Conservation (phyloP, 2,888 invertebrate genomes). For the Nebria salina region DNA sequence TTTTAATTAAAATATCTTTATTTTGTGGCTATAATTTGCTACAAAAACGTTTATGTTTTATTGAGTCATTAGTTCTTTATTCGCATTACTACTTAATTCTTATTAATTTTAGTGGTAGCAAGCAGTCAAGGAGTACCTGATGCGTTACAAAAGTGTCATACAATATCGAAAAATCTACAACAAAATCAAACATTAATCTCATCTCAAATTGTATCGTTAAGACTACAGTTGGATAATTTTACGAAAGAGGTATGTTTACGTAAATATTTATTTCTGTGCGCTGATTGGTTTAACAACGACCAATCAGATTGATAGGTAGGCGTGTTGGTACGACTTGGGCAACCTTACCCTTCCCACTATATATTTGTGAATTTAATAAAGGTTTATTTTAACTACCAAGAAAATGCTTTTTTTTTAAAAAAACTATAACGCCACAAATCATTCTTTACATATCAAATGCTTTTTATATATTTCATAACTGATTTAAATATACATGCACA, state of each 20-base stretch:
- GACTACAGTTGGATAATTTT: conserved; percentile 67
- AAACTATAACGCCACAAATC: no score
- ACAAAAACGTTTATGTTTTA: no score
- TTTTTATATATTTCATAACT: no score
- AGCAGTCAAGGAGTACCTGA: conserved; percentile 76
- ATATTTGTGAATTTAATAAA: no score
- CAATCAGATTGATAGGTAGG: background rate
- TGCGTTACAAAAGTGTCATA: conserved; percentile 76
- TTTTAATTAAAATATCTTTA: no score
- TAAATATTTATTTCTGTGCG: background rate
- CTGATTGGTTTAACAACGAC: background rate
- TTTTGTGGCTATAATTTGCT: no score
- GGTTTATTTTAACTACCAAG: no score
- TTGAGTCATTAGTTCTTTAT: no score
- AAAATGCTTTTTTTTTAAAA: no score
- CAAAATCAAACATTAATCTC: conserved; percentile 74
- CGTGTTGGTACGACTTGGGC: background rate
- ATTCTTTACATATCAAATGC: no score
- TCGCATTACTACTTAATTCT: no score
- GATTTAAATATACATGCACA: no score
- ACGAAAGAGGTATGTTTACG: conserved; percentile 36
- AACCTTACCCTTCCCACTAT: background rate
- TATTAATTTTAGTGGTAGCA: conserved; percentile 67
- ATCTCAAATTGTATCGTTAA: conserved; percentile 67
- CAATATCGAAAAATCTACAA: conserved; percentile 72